phyloP scores from a whole-genome alignment of 2,888 invertebrate species.

The Oligia fasciuncula region DNA sequence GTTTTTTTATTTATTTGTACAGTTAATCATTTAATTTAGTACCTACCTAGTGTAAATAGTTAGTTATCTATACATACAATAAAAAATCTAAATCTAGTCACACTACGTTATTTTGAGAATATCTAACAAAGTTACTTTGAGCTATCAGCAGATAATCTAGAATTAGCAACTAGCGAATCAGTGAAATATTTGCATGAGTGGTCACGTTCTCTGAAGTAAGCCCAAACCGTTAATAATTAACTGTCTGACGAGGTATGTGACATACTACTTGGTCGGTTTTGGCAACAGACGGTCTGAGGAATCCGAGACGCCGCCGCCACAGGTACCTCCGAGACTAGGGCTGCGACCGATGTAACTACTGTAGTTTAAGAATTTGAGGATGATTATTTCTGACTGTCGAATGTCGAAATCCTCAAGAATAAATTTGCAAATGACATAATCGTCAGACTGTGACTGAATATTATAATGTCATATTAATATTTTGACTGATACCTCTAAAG shows the following conservation, averaged over 20 bases:
- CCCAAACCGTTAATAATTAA: constrained; percentile 43
- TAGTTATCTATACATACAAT: too few species aligned
- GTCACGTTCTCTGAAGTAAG: constrained; percentile 23
- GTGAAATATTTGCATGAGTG: constrained; percentile 32
- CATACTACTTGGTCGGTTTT: constrained; percentile 51
- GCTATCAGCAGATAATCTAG: constrained; percentile 3
- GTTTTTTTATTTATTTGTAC: too few species aligned
- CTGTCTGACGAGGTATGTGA: constrained; percentile 28
- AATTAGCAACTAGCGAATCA: constrained; percentile 37
- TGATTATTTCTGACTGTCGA: neutral
- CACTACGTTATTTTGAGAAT: neutral
- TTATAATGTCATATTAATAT: neutral
- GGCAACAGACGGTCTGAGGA: constrained; percentile 45
- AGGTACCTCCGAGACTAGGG: constrained; percentile 32
- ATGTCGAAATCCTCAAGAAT: neutral
- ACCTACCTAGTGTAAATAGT: too few species aligned
- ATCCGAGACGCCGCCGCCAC: constrained; percentile 34
- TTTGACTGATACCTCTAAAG: neutral
- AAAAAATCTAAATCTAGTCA: neutral
- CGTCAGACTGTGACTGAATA: neutral
- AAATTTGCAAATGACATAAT: neutral
- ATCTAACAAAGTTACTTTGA: neutral
- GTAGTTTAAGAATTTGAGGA: neutral
- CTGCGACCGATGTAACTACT: neutral
- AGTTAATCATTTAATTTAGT: too few species aligned